Percentiles rank a stretch among this genome's conserved stretches.
phyloP scores from a whole-genome alignment of 2,113 vertebrate species.

The Tychaedon coryphoeus region DNA sequence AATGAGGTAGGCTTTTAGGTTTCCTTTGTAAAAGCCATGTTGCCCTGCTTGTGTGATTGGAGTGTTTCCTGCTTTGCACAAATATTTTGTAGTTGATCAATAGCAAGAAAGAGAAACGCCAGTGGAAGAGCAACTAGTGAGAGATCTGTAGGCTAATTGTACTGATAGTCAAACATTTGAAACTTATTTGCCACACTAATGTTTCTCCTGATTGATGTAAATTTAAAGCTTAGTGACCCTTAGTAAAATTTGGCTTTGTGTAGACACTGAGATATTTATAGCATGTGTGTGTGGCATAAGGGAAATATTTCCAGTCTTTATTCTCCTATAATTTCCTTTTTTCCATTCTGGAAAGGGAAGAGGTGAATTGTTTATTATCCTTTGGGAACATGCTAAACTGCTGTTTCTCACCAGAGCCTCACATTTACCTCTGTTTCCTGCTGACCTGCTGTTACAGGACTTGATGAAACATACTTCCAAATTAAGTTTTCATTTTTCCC shows the following conservation, averaged over 20 bases:
- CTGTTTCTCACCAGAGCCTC: slow-evolving; percentile 44
- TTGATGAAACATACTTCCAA: neutral
- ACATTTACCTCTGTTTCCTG: slow-evolving; percentile 31
- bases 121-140: neutral
- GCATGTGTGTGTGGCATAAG: neutral
- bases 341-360: slow-evolving; percentile 54
- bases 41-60: neutral
- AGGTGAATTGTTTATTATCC: slow-evolving; percentile 59
- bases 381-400: slow-evolving; percentile 26
- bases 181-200: neutral
- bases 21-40: neutral
- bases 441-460: neutral
- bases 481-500: neutral
- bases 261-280: slow-evolving; percentile 13
- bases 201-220: neutral
- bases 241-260: neutral
- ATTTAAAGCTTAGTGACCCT: neutral
- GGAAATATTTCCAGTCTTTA: slow-evolving; percentile 55
- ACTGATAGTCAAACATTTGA: neutral
- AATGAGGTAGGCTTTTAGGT: neutral
- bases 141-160: neutral
- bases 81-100: neutral
- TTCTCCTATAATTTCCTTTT: slow-evolving; percentile 62
- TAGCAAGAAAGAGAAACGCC: neutral
- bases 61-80: neutral